phyloP scores from a whole-genome alignment of 2,113 vertebrate species.

The Odontesthes bonariensis region DNA sequence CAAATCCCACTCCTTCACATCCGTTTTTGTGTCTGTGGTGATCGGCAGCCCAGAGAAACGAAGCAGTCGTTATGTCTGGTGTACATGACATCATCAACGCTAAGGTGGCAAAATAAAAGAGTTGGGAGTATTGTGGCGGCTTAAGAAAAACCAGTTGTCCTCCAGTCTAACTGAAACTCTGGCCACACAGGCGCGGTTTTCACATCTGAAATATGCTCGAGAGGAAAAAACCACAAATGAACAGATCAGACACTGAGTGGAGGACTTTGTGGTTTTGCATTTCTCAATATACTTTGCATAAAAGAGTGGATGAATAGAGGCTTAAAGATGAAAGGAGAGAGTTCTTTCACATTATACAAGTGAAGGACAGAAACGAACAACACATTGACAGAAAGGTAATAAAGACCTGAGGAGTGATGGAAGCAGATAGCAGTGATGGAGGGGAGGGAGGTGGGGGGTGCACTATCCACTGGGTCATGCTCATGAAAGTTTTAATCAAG shows the following conservation, averaged over 20 bases:
- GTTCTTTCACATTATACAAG: not conserved
- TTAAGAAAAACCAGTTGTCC: constrained; percentile 43
- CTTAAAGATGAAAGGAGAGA: constrained; percentile 20
- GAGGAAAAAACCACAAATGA: constrained; percentile 40
- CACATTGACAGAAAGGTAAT: not conserved
- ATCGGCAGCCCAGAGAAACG: constrained; percentile 20
- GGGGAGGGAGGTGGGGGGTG: constrained; percentile 37
- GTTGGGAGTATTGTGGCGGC: constrained; percentile 17
- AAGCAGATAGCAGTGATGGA: constrained; percentile 18
- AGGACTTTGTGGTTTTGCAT: constrained; percentile 39
- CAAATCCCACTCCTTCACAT: constrained; percentile 4
- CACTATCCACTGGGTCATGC: constrained; percentile 75
- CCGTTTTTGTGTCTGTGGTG: constrained; percentile 7
- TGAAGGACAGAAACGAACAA: constrained; percentile 21
- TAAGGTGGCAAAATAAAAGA: constrained; percentile 16
- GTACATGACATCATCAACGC: constrained; percentile 51
- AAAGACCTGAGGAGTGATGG: constrained; percentile 12
- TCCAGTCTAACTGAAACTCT: constrained; percentile 42
- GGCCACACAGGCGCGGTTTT: constrained; percentile 48
- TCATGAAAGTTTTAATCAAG: constrained; percentile 83
- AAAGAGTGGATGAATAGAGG: constrained; percentile 27
- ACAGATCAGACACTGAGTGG: constrained; percentile 45
- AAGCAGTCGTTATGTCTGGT: constrained; percentile 17
- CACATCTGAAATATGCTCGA: constrained; percentile 34
- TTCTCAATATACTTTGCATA: constrained; percentile 34